phyloP scores from a whole-genome alignment of 2,797 vertebrate genomes.

The Syngnathus acus region DNA sequence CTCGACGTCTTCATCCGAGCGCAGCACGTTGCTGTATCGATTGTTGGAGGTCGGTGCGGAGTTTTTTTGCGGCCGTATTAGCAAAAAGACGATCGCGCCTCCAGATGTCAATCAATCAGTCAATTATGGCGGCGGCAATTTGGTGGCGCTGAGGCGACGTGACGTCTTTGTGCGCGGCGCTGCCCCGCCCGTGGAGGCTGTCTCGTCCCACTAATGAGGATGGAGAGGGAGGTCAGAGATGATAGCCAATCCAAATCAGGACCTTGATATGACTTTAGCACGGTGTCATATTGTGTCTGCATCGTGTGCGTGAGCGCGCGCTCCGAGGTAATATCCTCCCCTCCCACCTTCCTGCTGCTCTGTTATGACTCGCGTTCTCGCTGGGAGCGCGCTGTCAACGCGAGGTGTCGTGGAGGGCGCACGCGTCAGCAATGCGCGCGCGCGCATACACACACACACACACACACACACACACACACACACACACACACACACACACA shows the following conservation, averaged over 20 bases:
- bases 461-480: no score
- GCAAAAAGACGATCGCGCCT: slow-evolving; percentile 31
- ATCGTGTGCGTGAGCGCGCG: slow-evolving; percentile 38
- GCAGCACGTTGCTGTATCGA: slow-evolving; percentile 1
- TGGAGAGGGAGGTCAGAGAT: slow-evolving; percentile 64
- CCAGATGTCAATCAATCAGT: slow-evolving; percentile 44
- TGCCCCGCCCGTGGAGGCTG: slow-evolving; percentile 39
- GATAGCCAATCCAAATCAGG: slow-evolving; percentile 65
- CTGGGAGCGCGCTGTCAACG: slow-evolving; percentile 55
- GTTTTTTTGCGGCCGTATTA: slow-evolving; percentile 28
- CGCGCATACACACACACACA: background rate
- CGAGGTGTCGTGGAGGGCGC: slow-evolving; percentile 53
- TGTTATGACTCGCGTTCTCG: slow-evolving; percentile 64
- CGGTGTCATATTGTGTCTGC: slow-evolving; percentile 39
- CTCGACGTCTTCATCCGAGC: background rate
- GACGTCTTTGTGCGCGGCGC: slow-evolving; percentile 55
- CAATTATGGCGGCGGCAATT: slow-evolving; percentile 39
- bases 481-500: no score
- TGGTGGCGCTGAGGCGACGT: slow-evolving; percentile 50
- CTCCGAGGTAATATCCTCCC: slow-evolving; percentile 60
- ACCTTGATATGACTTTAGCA: slow-evolving; percentile 68
- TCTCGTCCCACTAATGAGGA: slow-evolving; percentile 63
- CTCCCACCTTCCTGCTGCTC: slow-evolving; percentile 65
- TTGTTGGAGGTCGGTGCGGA: slow-evolving; percentile 18
- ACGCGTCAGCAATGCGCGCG: slow-evolving; percentile 31